phyloP scores from a whole-genome alignment of 2,113 vertebrate species.

The Cynocephalus volans region DNA sequence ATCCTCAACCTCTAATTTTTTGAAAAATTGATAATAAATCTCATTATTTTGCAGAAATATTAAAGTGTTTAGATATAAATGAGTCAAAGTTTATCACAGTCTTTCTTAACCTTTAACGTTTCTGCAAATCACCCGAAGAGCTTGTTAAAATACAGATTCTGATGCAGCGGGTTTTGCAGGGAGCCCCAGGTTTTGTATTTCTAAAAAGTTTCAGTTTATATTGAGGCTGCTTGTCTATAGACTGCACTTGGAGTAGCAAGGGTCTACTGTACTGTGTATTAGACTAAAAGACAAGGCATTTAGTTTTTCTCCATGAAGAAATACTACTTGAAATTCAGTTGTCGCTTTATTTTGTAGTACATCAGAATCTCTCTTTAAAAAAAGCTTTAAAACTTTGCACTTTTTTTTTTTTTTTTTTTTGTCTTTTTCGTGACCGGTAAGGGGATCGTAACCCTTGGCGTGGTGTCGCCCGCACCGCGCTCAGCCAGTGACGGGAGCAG shows the following conservation, averaged over 20 bases:
- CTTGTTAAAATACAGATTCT: background rate
- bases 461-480: too few relatives aligned
- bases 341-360: background rate
- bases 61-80: background rate
- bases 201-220: background rate
- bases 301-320: background rate
- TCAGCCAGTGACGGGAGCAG: too few relatives aligned
- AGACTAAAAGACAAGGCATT: background rate
- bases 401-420: too few relatives aligned
- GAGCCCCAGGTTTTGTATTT: background rate
- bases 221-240: too few relatives aligned
- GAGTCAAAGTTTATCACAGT: background rate
- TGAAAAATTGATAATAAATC: background rate
- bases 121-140: background rate
- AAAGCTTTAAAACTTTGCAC: background rate
- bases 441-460: too few relatives aligned
- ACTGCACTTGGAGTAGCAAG: background rate
- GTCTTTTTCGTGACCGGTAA: too few relatives aligned
- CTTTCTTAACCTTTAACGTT: background rate
- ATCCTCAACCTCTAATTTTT: background rate
- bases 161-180: background rate
- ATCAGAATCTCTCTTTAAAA: background rate
- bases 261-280: too few relatives aligned
- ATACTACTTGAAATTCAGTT: background rate
- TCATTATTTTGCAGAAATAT: background rate